Base-by-base conservation (phyloP, 2,797 vertebrate genomes). In the Neomorphus geoffroyi region DNA sequence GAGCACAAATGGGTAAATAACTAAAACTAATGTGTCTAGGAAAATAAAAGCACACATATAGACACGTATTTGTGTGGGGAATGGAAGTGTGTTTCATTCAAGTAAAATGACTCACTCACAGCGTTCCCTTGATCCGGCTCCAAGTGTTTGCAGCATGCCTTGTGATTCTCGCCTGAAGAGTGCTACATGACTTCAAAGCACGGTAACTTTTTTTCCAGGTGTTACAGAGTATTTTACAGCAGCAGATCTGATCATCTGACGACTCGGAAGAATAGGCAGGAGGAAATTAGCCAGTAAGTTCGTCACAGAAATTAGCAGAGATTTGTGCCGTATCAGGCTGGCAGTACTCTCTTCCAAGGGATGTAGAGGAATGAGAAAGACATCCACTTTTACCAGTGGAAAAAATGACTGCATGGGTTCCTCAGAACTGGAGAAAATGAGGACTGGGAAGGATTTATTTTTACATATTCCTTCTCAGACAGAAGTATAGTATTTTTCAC, bases 11-110 rank as follows among this genome's bases (percentile, higher is more conserved):
- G 94, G 94, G 94, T 96, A 97, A 96, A 96, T 95, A 96, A 96
- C 95, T 94, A 97, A 96, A 97, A 97, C 95, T 96, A 97, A 96
- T 97, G 95, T 94, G 94, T 97, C 96, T 97, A 96, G 94, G 95
- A 96, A 96, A 97, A 97, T 96, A 96, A 97, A 96, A 97, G 93
- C 93, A 96, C 91, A 97, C 94, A 94, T 96, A 97, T 96, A 96
- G 94, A 95, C 93, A 88, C 94, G 93, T 91, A 95, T 96, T 94
- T 96, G 92, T 95, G 95, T 86, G 90, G 61, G 53, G 91, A 92
- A 96, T 92, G 88, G 78, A 92, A 94, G 90, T 86, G 90, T 87
- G 86, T 90, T 88, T 93, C 92, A 84, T 93, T 93, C 94, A 88
- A 90, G 95, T 72, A 82, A 96, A 95, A 94, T 88, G 90, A 93